These are phyloP conservation scores for Diaphora mendica DNA, from an alignment of 2,888 invertebrate species.

Conservation along the genomic window DNA sequence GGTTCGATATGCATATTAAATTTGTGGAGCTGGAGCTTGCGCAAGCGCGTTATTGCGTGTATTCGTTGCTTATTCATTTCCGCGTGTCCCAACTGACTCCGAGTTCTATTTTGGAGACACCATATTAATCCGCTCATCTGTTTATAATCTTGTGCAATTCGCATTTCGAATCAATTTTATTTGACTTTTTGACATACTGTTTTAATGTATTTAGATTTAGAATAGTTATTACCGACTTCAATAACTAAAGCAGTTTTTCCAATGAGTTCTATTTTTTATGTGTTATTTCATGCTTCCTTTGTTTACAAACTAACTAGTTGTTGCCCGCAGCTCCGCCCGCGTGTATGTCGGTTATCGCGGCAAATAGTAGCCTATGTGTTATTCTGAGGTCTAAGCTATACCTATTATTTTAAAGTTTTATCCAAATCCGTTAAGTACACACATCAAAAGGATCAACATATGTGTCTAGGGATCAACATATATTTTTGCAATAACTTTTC, in stretches of 20 bases:
- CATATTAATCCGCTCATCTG: slow-evolving; percentile 40
- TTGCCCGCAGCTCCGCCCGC: too few species aligned
- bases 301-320: too few species aligned
- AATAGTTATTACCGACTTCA: neutral
- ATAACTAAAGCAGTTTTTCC: neutral
- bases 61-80: slow-evolving; percentile 68
- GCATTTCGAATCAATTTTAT: neutral
- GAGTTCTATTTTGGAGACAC: slow-evolving; percentile 70
- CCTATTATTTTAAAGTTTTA: too few species aligned
- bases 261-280: too few species aligned
- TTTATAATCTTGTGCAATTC: slow-evolving; percentile 16
- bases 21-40: neutral
- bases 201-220: neutral
- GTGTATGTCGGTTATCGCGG: too few species aligned
- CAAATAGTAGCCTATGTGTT: too few species aligned
- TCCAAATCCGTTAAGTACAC: too few species aligned
- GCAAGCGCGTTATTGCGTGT: slow-evolving; percentile 38
- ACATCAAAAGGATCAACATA: too few species aligned
- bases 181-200: neutral
- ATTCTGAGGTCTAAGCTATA: too few species aligned
- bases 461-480: too few species aligned
- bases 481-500: too few species aligned
- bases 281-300: neutral
- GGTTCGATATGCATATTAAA: neutral
- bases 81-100: slow-evolving; percentile 66